These are phyloP conservation scores for Chymomyza fuscimana DNA, from an alignment of 2,888 invertebrate species.

Conservation along the genomic window DNA sequence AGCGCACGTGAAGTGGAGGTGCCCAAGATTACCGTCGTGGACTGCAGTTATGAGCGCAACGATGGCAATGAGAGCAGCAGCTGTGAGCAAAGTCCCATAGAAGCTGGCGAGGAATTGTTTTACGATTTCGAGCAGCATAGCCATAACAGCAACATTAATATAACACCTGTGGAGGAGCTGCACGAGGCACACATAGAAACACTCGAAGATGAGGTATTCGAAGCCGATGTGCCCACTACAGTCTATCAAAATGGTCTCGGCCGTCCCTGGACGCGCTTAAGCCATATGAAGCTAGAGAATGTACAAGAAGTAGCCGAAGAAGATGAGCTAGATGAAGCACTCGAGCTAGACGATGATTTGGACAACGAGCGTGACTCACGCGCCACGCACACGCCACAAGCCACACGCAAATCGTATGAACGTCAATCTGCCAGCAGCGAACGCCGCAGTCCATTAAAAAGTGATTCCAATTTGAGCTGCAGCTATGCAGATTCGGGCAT, in stretches of 20 bases:
- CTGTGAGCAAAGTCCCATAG: constrained; percentile 43
- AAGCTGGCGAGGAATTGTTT: constrained; percentile 63
- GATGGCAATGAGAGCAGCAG: constrained; percentile 16
- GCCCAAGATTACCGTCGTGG: constrained; percentile 76
- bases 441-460: constrained; percentile 66
- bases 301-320: constrained; percentile 72
- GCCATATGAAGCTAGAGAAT: constrained; percentile 71
- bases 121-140: constrained; percentile 67
- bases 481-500: constrained; percentile 78
- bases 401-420: constrained; percentile 18
- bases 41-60: constrained; percentile 64
- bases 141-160: constrained; percentile 10
- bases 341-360: constrained; percentile 50
- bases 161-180: constrained; percentile 57
- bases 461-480: constrained; percentile 76
- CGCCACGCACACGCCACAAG: constrained; percentile 6
- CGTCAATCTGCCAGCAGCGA: constrained; percentile 63
- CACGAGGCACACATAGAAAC: constrained; percentile 66
- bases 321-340: constrained; percentile 55
- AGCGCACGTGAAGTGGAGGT: constrained; percentile 46
- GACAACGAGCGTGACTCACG: constrained; percentile 35
- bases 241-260: constrained; percentile 56
- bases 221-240: constrained; percentile 61
- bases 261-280: constrained; percentile 63
- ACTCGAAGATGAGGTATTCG: constrained; percentile 59